phyloP scores from a whole-genome alignment of 2,113 vertebrate species.

The Pteropus alecto region DNA sequence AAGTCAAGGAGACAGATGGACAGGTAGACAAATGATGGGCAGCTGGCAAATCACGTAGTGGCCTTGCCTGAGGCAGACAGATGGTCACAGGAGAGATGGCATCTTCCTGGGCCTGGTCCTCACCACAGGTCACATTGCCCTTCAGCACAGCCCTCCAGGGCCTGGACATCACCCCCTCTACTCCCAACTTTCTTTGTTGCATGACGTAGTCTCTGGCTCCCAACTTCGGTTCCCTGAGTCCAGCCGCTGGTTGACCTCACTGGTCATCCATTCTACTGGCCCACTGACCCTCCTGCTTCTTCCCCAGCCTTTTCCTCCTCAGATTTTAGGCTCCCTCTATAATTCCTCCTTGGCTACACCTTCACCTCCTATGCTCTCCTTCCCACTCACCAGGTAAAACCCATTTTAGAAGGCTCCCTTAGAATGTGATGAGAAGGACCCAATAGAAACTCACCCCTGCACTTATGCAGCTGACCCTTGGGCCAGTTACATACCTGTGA shows the following conservation, averaged over 20 bases:
- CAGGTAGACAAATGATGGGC: background rate
- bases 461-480: background rate
- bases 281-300: rapidly evolving
- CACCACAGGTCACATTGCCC: background rate
- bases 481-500: background rate
- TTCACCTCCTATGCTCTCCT: background rate
- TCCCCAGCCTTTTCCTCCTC: background rate
- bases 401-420: background rate
- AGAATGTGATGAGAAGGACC: too few relatives aligned
- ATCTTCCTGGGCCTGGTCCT: background rate
- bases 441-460: too few relatives aligned
- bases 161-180: background rate
- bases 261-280: background rate
- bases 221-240: background rate
- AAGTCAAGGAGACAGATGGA: background rate
- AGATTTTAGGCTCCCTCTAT: too few relatives aligned
- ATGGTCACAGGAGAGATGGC: background rate
- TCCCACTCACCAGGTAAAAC: background rate
- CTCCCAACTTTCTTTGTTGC: background rate
- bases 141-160: background rate
- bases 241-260: background rate
- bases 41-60: background rate
- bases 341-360: rapidly evolving
- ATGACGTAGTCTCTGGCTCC: background rate
- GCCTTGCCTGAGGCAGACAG: background rate